phyloP scores from a whole-genome alignment of 2,888 invertebrate genomes.

The Antheraea assamensis region DNA sequence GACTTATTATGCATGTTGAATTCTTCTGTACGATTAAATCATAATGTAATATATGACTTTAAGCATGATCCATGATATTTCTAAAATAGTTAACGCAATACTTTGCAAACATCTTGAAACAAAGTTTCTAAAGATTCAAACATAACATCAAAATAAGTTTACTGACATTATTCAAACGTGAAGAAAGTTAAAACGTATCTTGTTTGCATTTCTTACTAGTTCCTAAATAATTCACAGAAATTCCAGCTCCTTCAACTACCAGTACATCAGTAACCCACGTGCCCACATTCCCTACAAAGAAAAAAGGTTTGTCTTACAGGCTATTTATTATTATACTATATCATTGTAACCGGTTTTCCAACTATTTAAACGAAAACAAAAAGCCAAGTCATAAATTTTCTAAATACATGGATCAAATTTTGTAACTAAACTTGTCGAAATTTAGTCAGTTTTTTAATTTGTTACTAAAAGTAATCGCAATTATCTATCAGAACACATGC shows the following conservation, averaged over 20 bases:
- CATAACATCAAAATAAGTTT: not conserved
- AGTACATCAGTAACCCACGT: slow-evolving; percentile 81
- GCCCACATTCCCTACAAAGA: slow-evolving; percentile 82
- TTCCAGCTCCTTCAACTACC: slow-evolving; percentile 91
- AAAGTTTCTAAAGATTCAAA: not conserved
- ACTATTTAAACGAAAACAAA: not conserved
- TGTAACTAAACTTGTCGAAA: not conserved
- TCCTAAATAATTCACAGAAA: slow-evolving; percentile 82
- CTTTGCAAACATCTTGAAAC: not conserved
- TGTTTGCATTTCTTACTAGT: not conserved
- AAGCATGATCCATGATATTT: not conserved
- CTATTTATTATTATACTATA: slow-evolving; percentile 26
- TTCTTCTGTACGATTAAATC: not conserved
- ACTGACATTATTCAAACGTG: too few relatives aligned
- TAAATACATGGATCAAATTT: not conserved
- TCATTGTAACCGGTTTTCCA: not conserved
- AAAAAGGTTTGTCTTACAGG: slow-evolving; percentile 79
- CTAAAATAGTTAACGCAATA: not conserved
- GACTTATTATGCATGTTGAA: not conserved
- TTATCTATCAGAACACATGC: slow-evolving; percentile 25
- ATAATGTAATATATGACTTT: not conserved
- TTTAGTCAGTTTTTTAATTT: slow-evolving; percentile 1
- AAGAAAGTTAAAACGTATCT: not conserved
- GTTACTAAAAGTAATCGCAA: slow-evolving; percentile 21
- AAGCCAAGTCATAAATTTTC: not conserved